A percentile compares a stretch with the other conserved stretches of the same genome.
Evolutionary conservation across 2,113 vertebrate species (phyloP).

Genomic region (Melanerpes formicivorus): DNA sequence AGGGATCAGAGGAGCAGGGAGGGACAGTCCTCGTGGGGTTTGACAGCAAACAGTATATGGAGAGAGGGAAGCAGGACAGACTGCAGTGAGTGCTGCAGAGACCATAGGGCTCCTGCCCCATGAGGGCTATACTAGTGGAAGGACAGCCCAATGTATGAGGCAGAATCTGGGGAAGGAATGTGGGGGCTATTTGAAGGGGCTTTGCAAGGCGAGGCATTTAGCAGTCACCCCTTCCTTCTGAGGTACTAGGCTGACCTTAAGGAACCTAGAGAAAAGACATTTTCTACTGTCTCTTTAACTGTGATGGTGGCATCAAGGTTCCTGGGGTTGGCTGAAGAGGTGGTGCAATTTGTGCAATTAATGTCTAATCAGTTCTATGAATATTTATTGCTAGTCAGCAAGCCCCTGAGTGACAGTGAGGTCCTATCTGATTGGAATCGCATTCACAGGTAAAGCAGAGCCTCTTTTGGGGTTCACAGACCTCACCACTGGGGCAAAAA

Average conservation of each 20-base stretch:
- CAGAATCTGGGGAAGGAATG: neutral
- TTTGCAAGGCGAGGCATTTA: neutral
- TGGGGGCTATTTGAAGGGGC: neutral
- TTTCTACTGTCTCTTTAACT: neutral
- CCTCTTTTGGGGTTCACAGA: neutral
- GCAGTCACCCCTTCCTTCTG: neutral
- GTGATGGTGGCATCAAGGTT: neutral
- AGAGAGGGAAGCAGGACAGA: neutral
- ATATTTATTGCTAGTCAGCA: slow-evolving; percentile 67
- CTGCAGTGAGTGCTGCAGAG: neutral
- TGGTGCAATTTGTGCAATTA: slow-evolving; percentile 60
- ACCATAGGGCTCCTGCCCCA: neutral
- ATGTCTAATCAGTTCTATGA: slow-evolving; percentile 69
- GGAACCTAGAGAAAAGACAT: neutral
- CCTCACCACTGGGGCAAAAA: neutral
- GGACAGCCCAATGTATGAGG: neutral
- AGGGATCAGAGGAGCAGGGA: neutral
- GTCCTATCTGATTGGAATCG: slow-evolving; percentile 5
- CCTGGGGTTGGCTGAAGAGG: slow-evolving; percentile 45
- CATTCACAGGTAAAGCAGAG: slow-evolving; percentile 8
- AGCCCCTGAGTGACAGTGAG: slow-evolving; percentile 38
- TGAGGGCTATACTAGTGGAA: neutral
- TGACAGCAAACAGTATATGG: neutral
- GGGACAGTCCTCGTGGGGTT: neutral
- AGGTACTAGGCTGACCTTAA: neutral